Base-by-base conservation (phyloP, 2,888 invertebrate species). In the Andrena fulva region DNA sequence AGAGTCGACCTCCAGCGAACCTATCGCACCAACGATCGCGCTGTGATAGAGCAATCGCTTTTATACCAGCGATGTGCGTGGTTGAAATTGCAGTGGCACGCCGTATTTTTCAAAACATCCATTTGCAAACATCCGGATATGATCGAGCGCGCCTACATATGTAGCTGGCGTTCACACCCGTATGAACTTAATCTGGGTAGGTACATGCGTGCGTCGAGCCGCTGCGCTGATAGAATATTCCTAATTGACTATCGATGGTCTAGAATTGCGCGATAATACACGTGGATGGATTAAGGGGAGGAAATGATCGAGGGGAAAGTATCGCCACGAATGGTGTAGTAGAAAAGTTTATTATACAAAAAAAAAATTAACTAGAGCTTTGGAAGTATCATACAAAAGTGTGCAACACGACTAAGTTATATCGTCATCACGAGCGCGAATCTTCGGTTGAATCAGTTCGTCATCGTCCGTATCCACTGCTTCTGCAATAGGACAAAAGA, bases 81-180 rank as follows among this genome's bases (percentile, higher is more conserved):
- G 56, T 63, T 73, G 64, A 73, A 68, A 42, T 29, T 42, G 2
- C 10, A 33, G 20, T 10, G 77, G 59, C 75, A 69, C 77, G 72
- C 67, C 29, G 35, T 77, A 63, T 85, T 85, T 88, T 33, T n/a
- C 24, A 84, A 78, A 86, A 85, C 86, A 87, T 78, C 67, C 31
- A 4, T 62, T 42, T 1, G 31, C 54, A 69, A 80, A 80, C 86
- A 86, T 86, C 77, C 85, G 74, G 64, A 42, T 48, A n/a, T 60
- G 27, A 67, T 77, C 62, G 29, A 35, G 50, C 4, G 8, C 27
- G 56, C 4, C 12, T 42, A 5, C 42, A 16, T 5, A 42, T 5
- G 42, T 5, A 16, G 42, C 12, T 16, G 4, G 4, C 42, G 42
- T 42, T 42, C 42, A 3, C 42, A 16, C 42, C 16, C 12, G 42